These are phyloP conservation scores for Lasius fuliginosus DNA, from an alignment of 2,888 invertebrate species.

Conservation along the genomic window DNA sequence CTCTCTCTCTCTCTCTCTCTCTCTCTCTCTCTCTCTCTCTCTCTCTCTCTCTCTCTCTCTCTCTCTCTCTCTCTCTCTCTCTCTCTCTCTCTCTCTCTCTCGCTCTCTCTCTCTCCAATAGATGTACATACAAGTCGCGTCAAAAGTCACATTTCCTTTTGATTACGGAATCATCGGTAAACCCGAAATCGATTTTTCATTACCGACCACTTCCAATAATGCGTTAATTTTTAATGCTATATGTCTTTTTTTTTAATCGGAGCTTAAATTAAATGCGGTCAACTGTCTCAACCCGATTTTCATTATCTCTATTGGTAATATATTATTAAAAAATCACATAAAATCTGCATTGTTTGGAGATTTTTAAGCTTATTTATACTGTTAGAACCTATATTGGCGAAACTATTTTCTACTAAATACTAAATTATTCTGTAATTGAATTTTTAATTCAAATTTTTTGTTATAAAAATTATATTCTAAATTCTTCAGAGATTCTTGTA, in stretches of 20 bases:
- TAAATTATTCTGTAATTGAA: background rate
- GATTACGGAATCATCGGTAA: background rate
- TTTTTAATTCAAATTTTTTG: background rate
- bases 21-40: conserved; percentile 79
- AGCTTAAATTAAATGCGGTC: background rate
- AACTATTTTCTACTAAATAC: background rate
- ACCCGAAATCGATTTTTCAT: conserved; percentile 11
- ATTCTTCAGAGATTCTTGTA: background rate
- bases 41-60: conserved; percentile 78
- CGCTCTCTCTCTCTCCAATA: conserved; percentile 75
- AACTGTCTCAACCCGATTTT: conserved; percentile 19
- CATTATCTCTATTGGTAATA: background rate
- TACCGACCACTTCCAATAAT: background rate
- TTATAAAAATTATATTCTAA: background rate
- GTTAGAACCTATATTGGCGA: background rate
- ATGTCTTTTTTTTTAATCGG: background rate
- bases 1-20: conserved; percentile 78
- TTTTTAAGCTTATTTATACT: background rate
- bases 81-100: conserved; percentile 79
- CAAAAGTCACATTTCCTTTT: conserved; percentile 37
- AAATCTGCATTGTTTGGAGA: background rate
- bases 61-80: conserved; percentile 78
- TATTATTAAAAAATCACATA: background rate
- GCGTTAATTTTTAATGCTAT: background rate
- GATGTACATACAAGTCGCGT: conserved; percentile 70